These are phyloP conservation scores for Daboia siamensis DNA, from an alignment of 2,113 vertebrate genomes.

Conservation along the genomic window DNA sequence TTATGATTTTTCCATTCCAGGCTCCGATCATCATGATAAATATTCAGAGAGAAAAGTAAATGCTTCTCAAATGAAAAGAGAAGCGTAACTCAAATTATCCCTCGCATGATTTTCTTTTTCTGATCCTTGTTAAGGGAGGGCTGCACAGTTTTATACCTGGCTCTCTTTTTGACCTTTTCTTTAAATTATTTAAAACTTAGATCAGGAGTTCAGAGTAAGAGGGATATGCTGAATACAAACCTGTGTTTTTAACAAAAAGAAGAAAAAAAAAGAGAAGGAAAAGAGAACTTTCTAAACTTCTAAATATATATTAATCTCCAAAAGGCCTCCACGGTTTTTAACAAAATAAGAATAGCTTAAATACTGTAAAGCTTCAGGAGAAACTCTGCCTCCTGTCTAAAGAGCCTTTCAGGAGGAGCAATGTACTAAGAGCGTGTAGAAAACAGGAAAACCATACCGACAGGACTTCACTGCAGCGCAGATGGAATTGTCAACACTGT, in stretches of 20 bases:
- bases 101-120: conserved; percentile 63
- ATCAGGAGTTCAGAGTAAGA: conserved; percentile 77
- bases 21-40: conserved; percentile 57
- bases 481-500: conserved; percentile 55
- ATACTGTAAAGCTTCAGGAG: conserved; percentile 64
- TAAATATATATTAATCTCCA: conserved; percentile 78
- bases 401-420: conserved; percentile 58
- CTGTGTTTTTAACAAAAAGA: conserved; percentile 29
- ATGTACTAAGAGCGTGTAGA: conserved; percentile 51
- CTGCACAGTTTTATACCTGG: conserved; percentile 68
- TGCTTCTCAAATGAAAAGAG: conserved; percentile 41
- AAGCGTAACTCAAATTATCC: conserved; percentile 67
- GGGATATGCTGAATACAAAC: conserved; percentile 62
- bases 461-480: conserved; percentile 55
- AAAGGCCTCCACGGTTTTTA: conserved; percentile 72
- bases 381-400: conserved; percentile 67
- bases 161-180: conserved; percentile 72
- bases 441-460: conserved; percentile 35
- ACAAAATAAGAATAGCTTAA: conserved; percentile 74
- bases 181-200: conserved; percentile 80
- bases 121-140: conserved; percentile 62
- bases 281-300: conserved; percentile 50
- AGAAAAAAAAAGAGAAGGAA: background rate
- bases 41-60: conserved; percentile 62
- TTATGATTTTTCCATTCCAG: conserved; percentile 29